Conservation (phyloP, 2,888 invertebrate species). For the Thymelicus lineola region DNA sequence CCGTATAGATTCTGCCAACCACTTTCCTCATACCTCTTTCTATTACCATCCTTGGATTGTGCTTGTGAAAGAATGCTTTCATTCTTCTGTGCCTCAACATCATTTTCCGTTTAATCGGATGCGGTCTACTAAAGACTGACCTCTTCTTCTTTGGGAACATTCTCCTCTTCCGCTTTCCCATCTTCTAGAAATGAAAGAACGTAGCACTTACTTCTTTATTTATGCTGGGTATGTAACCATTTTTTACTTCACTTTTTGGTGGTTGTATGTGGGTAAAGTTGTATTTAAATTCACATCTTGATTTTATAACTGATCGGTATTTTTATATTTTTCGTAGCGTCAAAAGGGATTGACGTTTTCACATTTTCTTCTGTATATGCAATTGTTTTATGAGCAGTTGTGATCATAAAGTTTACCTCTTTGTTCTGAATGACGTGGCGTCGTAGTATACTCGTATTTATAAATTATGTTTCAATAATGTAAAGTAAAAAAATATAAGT, state of each 20-base stretch:
- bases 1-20: conserved; percentile 63
- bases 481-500: too few species aligned
- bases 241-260: conserved; percentile 14
- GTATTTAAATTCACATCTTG: conserved; percentile 42
- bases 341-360: conserved; percentile 22
- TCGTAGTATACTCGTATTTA: too few species aligned
- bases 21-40: conserved; percentile 58
- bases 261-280: conserved; percentile 1
- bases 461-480: too few species aligned
- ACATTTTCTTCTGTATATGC: conserved; percentile 13
- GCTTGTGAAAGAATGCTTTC: conserved; percentile 65
- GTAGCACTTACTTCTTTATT: conserved; percentile 7
- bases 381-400: conserved; percentile 30
- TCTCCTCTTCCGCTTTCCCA: conserved; percentile 62
- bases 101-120: conserved; percentile 67
- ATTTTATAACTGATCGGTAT: conserved; percentile 9
- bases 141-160: conserved; percentile 63
- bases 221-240: conserved; percentile 17
- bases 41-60: conserved; percentile 57
- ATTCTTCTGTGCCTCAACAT: conserved; percentile 59
- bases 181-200: conserved; percentile 41
- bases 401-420: background rate
- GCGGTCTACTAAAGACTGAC: conserved; percentile 68
- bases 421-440: background rate
- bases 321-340: conserved; percentile 24